phyloP scores from a whole-genome alignment of 2,888 invertebrate genomes.

The Drosophila suboccidentalis region DNA sequence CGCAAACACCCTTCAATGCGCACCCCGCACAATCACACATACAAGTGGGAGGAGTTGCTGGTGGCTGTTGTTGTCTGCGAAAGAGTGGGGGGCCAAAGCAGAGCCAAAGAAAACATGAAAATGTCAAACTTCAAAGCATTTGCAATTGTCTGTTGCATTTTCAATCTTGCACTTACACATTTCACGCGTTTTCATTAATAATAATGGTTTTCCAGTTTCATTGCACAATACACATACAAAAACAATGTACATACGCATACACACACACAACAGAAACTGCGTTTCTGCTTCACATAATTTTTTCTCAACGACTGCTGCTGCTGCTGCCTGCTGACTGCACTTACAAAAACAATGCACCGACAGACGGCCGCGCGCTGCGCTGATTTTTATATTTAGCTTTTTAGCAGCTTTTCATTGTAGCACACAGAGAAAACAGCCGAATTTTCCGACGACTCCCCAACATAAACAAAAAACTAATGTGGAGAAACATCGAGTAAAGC shows the following conservation, averaged over 20 bases:
- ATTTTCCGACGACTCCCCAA: conserved; percentile 72
- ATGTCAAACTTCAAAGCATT: conserved; percentile 59
- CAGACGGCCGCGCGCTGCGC: conserved; percentile 65
- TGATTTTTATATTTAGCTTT: conserved; percentile 80
- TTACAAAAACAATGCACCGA: conserved; percentile 63
- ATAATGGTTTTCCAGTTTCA: conserved; percentile 62
- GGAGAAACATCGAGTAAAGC: too few species aligned
- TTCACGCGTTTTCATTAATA: conserved; percentile 69
- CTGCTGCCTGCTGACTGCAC: conserved; percentile 54
- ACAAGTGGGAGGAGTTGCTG: conserved; percentile 75
- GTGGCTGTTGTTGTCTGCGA: conserved; percentile 50
- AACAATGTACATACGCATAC: conserved; percentile 42
- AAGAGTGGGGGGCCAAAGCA: conserved; percentile 30
- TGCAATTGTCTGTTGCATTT: conserved; percentile 31
- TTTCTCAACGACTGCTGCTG: conserved; percentile 42
- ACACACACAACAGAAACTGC: conserved; percentile 56
- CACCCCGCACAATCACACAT: conserved; percentile 66
- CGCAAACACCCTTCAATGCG: conserved; percentile 66
- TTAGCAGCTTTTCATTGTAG: conserved; percentile 75
- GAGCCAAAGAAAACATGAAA: conserved; percentile 56
- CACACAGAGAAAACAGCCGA: conserved; percentile 62
- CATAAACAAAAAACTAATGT: conserved; percentile 75
- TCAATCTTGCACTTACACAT: conserved; percentile 64
- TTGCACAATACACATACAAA: conserved; percentile 67
- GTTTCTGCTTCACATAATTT: conserved; percentile 72